Evolutionary conservation across 1,140 invertebrate genomes (phyloP).

Genomic region (Drosophila eugracilis): DNA sequence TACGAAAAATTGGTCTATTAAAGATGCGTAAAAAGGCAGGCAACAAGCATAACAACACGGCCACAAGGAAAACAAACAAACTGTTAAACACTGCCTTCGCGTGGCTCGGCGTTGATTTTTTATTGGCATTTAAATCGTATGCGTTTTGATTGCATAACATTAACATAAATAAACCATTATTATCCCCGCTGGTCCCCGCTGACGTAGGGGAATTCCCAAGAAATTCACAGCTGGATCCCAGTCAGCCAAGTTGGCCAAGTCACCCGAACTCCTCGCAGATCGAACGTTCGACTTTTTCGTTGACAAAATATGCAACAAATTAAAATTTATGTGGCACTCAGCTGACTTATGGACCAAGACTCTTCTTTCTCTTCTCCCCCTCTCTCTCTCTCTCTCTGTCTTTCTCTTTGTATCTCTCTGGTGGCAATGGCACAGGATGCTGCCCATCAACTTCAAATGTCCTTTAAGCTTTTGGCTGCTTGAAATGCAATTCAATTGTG

Average conservation of each 20-base stretch:
- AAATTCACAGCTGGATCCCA: conserved; percentile 83
- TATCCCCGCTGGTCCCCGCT: conserved; percentile 28
- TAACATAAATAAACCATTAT: conserved; percentile 84
- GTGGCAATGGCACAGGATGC: conserved; percentile 62
- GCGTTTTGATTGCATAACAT: conserved; percentile 84
- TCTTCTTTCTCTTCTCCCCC: neutral
- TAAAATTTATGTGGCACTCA: conserved; percentile 82
- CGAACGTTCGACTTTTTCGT: conserved; percentile 47
- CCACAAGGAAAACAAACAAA: conserved; percentile 68
- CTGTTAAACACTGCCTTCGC: conserved; percentile 67
- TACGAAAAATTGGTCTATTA: conserved; percentile 82
- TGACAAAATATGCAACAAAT: conserved; percentile 85
- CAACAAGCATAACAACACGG: conserved; percentile 56
- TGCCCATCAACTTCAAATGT: conserved; percentile 80
- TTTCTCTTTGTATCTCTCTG: too few species aligned
- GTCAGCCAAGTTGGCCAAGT: neutral
- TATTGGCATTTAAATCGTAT: conserved; percentile 84
- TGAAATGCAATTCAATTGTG: conserved; percentile 84
- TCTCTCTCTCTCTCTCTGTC: conserved; percentile 18
- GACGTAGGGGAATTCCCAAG: conserved; percentile 84
- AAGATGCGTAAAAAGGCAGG: conserved; percentile 80
- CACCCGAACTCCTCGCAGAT: conserved; percentile 1
- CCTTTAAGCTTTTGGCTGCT: conserved; percentile 72
- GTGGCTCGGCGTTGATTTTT: conserved; percentile 77
- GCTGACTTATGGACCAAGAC: conserved; percentile 61